phyloP scores from a whole-genome alignment of 2,113 vertebrate species.

The Pedetes capensis region DNA sequence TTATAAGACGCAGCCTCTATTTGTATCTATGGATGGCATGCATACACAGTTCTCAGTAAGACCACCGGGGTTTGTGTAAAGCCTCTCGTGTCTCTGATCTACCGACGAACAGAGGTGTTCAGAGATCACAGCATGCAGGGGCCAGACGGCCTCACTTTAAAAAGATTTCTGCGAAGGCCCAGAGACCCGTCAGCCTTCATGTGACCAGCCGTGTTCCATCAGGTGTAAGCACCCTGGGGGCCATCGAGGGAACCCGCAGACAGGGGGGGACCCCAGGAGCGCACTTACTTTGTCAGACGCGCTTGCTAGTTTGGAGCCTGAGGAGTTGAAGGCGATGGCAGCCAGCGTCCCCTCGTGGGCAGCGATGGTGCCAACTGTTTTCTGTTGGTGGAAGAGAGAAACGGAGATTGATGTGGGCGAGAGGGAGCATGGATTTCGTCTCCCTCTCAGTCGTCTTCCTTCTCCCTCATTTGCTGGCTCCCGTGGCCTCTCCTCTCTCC shows the following conservation, averaged over 20 bases:
- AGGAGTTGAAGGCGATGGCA: slow-evolving; percentile 91
- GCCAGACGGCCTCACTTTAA: background rate
- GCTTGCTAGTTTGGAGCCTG: slow-evolving; percentile 91
- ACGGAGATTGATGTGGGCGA: accelerated
- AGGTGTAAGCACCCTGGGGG: accelerated
- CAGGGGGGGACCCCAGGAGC: accelerated
- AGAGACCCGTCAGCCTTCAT: background rate
- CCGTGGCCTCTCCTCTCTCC: background rate
- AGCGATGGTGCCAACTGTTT: slow-evolving; percentile 89
- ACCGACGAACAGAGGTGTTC: accelerated
- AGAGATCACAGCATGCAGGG: accelerated
- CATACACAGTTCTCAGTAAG: background rate
- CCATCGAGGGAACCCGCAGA: accelerated
- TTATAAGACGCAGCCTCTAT: background rate
- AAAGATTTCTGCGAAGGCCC: background rate
- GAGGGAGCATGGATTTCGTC: accelerated
- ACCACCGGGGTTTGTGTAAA: background rate
- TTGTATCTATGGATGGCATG: accelerated
- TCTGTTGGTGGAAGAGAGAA: slow-evolving; percentile 80
- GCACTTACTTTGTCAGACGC: slow-evolving; percentile 92
- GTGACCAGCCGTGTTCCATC: accelerated
- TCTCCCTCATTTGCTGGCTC: background rate
- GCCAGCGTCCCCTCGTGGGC: slow-evolving; percentile 94
- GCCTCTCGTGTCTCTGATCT: background rate
- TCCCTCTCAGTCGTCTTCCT: background rate